phyloP scores from a whole-genome alignment of 2,797 vertebrate genomes.

The Apodemus agrarius region DNA sequence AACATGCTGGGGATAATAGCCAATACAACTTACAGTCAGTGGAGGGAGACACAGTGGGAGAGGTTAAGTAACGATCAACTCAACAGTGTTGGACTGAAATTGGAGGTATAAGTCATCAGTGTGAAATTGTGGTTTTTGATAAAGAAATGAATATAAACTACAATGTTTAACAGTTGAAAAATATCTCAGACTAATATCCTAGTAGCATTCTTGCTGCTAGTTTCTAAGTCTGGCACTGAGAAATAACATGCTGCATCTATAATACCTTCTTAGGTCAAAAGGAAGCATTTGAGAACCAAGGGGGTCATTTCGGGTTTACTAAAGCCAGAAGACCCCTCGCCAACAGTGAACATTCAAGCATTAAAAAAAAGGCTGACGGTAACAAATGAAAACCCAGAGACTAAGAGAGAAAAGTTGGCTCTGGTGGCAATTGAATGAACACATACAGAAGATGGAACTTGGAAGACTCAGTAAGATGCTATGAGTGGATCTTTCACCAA shows the following conservation, averaged over 20 bases:
- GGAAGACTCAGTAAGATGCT: not conserved
- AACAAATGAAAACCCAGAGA: conserved; percentile 45
- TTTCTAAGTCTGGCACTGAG: not conserved
- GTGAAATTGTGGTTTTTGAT: not conserved
- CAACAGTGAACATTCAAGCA: conserved; percentile 3
- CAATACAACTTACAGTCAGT: not conserved
- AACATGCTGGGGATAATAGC: not conserved
- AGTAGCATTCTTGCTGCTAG: not conserved
- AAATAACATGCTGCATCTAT: conserved; percentile 36
- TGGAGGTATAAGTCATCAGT: not conserved
- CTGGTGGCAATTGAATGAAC: not conserved
- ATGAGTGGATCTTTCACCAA: conserved; percentile 19
- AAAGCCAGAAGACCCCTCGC: conserved; percentile 7
- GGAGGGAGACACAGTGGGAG: not conserved
- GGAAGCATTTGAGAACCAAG: not conserved
- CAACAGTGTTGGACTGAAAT: not conserved
- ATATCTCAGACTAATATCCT: not conserved
- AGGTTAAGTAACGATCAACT: not conserved
- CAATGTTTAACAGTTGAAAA: not conserved
- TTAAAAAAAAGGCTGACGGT: not conserved
- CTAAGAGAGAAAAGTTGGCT: not conserved
- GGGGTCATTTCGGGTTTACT: not conserved
- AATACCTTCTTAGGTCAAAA: conserved; percentile 19
- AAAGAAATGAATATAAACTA: not conserved
- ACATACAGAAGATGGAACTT: conserved; percentile 3